These are phyloP conservation scores for Melozone crissalis DNA, from an alignment of 2,113 vertebrate species.

Conservation along the genomic window DNA sequence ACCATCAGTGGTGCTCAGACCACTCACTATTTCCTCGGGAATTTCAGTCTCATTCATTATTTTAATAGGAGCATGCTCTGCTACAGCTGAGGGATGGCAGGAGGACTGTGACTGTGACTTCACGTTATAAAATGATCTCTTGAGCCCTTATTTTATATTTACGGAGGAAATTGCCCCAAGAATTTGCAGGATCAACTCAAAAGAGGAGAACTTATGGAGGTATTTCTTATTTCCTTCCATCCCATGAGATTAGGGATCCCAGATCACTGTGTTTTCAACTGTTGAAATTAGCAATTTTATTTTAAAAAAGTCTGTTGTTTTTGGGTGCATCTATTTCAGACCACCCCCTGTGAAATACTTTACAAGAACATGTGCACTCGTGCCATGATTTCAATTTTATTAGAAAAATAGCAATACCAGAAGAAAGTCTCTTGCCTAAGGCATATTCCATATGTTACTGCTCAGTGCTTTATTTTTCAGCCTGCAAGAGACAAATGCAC, in stretches of 20 bases:
- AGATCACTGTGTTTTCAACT: background rate
- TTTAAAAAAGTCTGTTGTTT: background rate
- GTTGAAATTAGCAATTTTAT: background rate
- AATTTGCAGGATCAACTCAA: background rate
- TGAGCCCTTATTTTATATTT: background rate
- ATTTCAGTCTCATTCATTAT: background rate
- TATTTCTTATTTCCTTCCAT: background rate
- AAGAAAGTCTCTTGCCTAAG: slow-evolving; percentile 32
- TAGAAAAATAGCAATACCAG: slow-evolving; percentile 39
- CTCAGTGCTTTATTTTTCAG: slow-evolving; percentile 51
- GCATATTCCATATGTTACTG: slow-evolving; percentile 54
- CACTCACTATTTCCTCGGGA: background rate
- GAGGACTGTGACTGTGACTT: background rate
- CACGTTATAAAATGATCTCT: background rate
- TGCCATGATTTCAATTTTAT: background rate
- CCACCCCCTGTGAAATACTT: slow-evolving; percentile 14
- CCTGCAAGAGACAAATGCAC: slow-evolving; percentile 53
- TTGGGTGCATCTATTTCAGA: background rate
- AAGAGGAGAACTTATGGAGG: background rate
- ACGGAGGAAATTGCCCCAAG: background rate
- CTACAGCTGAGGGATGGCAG: background rate
- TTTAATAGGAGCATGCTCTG: background rate
- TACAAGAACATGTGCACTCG: background rate
- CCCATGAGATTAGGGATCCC: background rate
- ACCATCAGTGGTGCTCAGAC: background rate